Conservation (phyloP, 2,888 invertebrate species). For the Ashinkailepas kermadecensis region DNA sequence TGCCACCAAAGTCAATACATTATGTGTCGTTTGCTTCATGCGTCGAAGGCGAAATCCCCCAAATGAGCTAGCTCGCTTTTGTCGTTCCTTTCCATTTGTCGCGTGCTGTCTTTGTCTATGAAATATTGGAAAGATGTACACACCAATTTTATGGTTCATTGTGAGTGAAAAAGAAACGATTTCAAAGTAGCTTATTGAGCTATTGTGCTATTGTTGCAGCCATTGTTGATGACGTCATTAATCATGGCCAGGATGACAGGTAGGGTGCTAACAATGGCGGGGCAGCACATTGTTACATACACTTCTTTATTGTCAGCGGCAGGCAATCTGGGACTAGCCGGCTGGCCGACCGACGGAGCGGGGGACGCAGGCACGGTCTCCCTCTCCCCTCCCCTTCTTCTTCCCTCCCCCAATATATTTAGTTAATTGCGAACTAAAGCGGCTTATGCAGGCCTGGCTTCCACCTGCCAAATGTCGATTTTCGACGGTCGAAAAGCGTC, state of each 20-base stretch:
- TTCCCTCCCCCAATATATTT: background rate
- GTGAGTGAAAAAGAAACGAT: slow-evolving; percentile 13
- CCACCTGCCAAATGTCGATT: background rate
- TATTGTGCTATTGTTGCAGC: slow-evolving; percentile 8
- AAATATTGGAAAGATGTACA: slow-evolving; percentile 17
- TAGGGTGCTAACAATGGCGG: slow-evolving; percentile 15
- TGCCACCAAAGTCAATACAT: background rate
- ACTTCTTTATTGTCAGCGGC: slow-evolving; percentile 15
- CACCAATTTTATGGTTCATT: slow-evolving; percentile 20
- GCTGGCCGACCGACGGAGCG: background rate
- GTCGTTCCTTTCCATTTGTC: background rate
- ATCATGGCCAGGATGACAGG: slow-evolving; percentile 12
- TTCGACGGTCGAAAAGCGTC: too few species aligned
- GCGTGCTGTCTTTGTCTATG: background rate
- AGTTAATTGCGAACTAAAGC: background rate
- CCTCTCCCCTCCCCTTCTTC: background rate
- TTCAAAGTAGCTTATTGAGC: slow-evolving; percentile 20
- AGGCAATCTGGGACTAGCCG: slow-evolving; percentile 11
- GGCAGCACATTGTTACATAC: background rate
- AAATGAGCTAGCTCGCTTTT: background rate
- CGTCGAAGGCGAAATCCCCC: background rate
- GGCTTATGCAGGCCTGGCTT: background rate
- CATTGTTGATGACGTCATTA: slow-evolving; percentile 17
- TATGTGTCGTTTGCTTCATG: background rate
- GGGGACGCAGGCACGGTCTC: background rate